Evolutionary conservation across 1,140 invertebrate genomes (phyloP).

Genomic region (Pseudomyrmex cubaensis): DNA sequence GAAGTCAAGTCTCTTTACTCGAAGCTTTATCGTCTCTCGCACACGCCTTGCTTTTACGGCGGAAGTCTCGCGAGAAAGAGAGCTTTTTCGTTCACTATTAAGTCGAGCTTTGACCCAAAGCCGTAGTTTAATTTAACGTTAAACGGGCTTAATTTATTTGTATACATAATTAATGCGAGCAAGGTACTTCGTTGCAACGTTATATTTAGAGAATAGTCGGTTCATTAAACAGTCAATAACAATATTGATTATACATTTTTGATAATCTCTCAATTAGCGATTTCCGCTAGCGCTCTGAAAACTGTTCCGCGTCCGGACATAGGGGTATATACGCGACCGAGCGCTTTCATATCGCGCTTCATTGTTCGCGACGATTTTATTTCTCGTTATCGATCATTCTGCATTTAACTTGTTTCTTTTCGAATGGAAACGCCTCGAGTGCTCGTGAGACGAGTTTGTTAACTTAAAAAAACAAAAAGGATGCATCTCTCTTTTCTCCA

Average conservation of each 20-base stretch:
- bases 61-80: neutral
- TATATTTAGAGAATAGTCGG: neutral
- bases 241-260: neutral
- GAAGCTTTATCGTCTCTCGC: neutral
- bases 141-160: no score
- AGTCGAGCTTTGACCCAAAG: no score
- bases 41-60: neutral
- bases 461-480: neutral
- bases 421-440: neutral
- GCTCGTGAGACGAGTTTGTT: slow-evolving; percentile 13
- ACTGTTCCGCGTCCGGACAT: neutral
- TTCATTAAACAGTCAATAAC: neutral
- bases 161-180: neutral
- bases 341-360: neutral
- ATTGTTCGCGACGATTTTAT: slow-evolving; percentile 11
- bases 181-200: neutral
- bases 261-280: neutral
- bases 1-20: neutral
- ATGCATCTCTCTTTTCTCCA: neutral
- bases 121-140: neutral
- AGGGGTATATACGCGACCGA: neutral
- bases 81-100: neutral
- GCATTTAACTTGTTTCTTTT: neutral
- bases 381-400: slow-evolving; percentile 5
- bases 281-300: no score